A percentile compares a stretch with the other conserved stretches of the same genome.
Conservation (phyloP, 2,888 invertebrate genomes). For the Meghimatium bilineatum region DNA sequence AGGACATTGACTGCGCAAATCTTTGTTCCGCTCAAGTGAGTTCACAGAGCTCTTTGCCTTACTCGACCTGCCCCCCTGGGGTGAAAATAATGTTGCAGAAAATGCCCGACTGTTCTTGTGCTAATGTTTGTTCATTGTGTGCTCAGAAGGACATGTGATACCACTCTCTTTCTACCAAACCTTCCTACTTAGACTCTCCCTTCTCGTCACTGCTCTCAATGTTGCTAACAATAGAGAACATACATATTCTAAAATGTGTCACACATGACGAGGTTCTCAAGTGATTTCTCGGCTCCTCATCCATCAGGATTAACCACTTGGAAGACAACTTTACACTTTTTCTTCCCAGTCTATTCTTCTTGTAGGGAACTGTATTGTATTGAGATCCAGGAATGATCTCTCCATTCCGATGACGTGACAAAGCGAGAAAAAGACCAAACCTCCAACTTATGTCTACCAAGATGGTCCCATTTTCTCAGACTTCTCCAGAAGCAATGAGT, state of each 20-base stretch:
- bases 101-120: conserved; percentile 14
- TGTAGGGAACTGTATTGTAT: neutral
- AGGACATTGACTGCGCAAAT: neutral
- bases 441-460: conserved; percentile 23
- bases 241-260: neutral
- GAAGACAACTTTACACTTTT: neutral
- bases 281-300: neutral
- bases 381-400: neutral
- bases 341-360: neutral
- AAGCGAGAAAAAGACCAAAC: neutral
- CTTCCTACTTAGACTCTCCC: neutral
- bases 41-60: neutral
- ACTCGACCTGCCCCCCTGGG: neutral
- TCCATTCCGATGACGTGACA: neutral
- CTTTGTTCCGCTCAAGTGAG: neutral
- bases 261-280: conserved; percentile 7
- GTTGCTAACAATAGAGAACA: neutral
- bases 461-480: conserved; percentile 16
- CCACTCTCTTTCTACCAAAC: neutral
- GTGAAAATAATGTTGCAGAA: conserved; percentile 21
- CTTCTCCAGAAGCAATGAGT: neutral
- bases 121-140: conserved; percentile 35
- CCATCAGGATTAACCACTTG: neutral
- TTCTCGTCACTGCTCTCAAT: neutral
- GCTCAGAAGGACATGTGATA: conserved; percentile 1